These are phyloP conservation scores for Tetramorium alpestre DNA, from an alignment of 1,140 invertebrate genomes.

Conservation along the genomic window DNA sequence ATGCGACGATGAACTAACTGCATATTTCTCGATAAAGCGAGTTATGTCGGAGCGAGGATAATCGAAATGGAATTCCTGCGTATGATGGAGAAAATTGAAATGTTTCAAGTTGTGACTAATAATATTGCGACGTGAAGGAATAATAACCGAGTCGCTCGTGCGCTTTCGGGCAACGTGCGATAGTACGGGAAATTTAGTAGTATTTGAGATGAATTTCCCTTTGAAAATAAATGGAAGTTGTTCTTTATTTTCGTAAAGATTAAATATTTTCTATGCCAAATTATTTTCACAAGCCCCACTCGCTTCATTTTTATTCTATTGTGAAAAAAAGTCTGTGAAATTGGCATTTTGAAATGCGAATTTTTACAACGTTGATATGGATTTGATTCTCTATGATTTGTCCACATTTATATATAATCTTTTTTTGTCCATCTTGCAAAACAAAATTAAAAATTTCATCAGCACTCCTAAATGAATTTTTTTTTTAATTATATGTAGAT, in stretches of 20 bases:
- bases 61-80: neutral
- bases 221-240: neutral
- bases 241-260: neutral
- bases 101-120: slow-evolving; percentile 4
- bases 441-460: no score
- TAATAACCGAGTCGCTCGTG: neutral
- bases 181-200: neutral
- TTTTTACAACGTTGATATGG: no score
- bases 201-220: neutral
- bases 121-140: neutral
- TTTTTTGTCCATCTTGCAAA: no score
- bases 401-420: no score
- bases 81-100: neutral
- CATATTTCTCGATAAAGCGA: neutral
- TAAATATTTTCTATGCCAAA: neutral
- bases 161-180: neutral
- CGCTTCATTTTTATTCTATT: slow-evolving; percentile 1
- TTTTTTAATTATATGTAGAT: no score
- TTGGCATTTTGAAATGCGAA: no score
- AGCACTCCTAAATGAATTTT: no score
- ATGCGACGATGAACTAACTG: neutral
- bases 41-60: neutral
- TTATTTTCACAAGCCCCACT: neutral
- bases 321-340: neutral
- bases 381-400: no score